Conservation (phyloP, 2,888 invertebrate species). For the Dione juno region DNA sequence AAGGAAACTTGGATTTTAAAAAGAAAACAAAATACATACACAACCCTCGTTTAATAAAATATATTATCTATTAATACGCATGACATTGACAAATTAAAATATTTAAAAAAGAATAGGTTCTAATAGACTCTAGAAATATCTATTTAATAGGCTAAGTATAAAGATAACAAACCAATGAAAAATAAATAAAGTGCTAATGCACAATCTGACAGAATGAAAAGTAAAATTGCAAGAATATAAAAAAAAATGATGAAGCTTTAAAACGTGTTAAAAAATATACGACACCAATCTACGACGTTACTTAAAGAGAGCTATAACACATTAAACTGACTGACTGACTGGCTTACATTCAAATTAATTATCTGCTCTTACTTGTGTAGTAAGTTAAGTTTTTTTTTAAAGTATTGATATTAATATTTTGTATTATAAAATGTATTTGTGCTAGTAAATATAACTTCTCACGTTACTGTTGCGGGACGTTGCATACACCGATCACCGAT, state of each 20-base stretch:
- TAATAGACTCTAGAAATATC: background rate
- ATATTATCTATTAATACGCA: background rate
- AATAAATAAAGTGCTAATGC: background rate
- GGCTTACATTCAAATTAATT: too few species aligned
- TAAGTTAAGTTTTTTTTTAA: too few species aligned
- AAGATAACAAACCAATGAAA: background rate
- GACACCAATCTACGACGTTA: too few species aligned
- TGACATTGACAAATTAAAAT: background rate
- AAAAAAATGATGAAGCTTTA: too few species aligned
- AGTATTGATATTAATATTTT: too few species aligned
- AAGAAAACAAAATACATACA: background rate
- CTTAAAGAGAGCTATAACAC: background rate
- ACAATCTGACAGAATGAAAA: too few species aligned
- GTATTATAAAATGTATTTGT: background rate
- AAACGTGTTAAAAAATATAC: too few species aligned
- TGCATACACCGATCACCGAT: conserved; percentile 68
- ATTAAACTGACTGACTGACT: too few species aligned
- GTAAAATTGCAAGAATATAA: too few species aligned
- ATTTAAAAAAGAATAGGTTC: background rate
- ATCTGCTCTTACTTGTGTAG: too few species aligned
- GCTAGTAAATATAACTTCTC: background rate
- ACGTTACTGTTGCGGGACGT: conserved; percentile 57
- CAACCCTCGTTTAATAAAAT: conserved; percentile 15
- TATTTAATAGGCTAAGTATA: background rate
- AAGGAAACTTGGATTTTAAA: background rate